Conservation (phyloP, 2,113 vertebrate genomes). For the Dasyornis broadbenti region DNA sequence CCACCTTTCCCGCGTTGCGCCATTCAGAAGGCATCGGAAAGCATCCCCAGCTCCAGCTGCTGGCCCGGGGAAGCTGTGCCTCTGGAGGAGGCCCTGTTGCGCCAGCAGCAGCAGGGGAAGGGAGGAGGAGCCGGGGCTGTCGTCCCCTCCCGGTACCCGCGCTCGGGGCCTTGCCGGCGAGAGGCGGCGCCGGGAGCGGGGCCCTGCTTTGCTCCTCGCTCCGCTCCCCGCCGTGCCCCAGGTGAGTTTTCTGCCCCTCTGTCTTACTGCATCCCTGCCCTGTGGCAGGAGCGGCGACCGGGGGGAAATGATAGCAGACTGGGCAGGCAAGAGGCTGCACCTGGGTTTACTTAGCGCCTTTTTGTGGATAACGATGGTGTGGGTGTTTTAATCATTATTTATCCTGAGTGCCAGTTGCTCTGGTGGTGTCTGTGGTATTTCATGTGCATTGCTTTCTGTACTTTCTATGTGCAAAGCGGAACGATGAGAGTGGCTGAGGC, state of each 20-base stretch:
- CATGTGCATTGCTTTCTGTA: fast-evolving
- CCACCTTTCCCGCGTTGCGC: not conserved
- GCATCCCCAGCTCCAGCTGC: fast-evolving
- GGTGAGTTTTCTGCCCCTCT: not conserved
- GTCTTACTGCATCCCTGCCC: fast-evolving
- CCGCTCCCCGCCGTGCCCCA: fast-evolving
- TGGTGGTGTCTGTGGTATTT: not conserved
- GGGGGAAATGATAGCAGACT: fast-evolving
- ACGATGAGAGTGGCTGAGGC: fast-evolving
- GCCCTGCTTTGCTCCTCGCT: too few relatives aligned
- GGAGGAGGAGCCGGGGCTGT: not conserved
- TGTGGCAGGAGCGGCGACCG: fast-evolving
- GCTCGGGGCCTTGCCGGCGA: fast-evolving
- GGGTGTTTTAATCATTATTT: not conserved
- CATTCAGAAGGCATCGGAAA: fast-evolving
- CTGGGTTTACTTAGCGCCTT: fast-evolving
- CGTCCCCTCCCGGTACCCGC: fast-evolving
- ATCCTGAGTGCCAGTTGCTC: not conserved
- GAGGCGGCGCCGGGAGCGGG: not conserved
- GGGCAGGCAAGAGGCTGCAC: not conserved
- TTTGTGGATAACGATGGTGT: not conserved
- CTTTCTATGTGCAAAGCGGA: not conserved
- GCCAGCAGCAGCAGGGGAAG: fast-evolving
- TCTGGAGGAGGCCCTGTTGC: not conserved
- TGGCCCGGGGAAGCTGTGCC: fast-evolving